These are phyloP conservation scores for Zalophus californianus DNA, from an alignment of 2,797 vertebrate species.

Conservation along the genomic window DNA sequence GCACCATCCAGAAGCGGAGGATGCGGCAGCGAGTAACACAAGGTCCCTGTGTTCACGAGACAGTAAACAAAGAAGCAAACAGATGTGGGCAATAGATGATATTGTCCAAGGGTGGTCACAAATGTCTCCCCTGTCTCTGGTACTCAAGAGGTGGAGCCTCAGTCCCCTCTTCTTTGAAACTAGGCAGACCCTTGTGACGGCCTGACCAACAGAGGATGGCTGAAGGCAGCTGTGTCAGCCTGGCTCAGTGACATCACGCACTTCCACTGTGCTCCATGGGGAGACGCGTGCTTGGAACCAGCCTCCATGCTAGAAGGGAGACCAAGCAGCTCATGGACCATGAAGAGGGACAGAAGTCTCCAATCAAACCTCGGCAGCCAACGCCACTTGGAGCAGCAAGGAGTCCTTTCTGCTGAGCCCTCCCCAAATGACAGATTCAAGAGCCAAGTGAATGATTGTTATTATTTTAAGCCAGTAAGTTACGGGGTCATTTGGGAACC, in stretches of 20 bases:
- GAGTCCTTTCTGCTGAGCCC: neutral
- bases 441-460: neutral
- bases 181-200: fast-evolving
- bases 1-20: neutral
- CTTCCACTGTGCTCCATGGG: neutral
- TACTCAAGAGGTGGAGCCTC: neutral
- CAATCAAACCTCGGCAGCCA: neutral
- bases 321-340: neutral
- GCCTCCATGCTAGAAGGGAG: neutral
- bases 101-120: neutral
- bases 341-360: neutral
- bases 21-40: fast-evolving
- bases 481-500: neutral
- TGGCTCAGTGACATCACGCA: fast-evolving
- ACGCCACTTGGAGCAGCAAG: neutral
- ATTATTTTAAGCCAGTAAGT: neutral
- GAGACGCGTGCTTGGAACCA: neutral
- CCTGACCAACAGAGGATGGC: neutral
- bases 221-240: no score
- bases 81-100: neutral
- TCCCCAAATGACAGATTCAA: neutral
- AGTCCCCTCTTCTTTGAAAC: neutral
- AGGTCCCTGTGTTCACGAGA: neutral
- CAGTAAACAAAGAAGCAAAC: neutral
- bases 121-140: fast-evolving